phyloP scores from a whole-genome alignment of 1,140 invertebrate species.

The Neodiprion lecontei region DNA sequence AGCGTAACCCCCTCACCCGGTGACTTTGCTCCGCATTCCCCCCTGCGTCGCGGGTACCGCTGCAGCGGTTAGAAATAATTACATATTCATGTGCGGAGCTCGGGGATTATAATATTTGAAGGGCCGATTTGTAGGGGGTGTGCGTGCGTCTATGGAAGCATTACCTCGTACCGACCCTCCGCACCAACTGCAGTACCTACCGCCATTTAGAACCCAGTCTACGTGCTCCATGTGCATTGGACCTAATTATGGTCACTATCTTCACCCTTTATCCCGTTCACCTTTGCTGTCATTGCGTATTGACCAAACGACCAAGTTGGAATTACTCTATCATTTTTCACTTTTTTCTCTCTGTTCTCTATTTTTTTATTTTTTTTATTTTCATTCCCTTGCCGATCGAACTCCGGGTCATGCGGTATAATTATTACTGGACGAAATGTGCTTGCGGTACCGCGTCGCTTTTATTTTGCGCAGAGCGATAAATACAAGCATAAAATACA shows the following conservation, averaged over 20 bases:
- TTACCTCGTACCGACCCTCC: too few species aligned
- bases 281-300: background rate
- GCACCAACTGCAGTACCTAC: background rate
- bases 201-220: background rate
- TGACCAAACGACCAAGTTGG: too few species aligned
- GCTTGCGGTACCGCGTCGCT: background rate
- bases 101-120: slow-evolving; percentile 16
- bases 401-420: background rate
- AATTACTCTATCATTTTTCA: background rate
- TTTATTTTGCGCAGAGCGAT: slow-evolving; percentile 19
- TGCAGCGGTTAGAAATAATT: slow-evolving; percentile 52
- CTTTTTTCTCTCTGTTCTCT: background rate
- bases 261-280: background rate
- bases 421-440: background rate
- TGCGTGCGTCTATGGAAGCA: too few species aligned
- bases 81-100: slow-evolving; percentile 46
- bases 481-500: slow-evolving; percentile 36
- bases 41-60: slow-evolving; percentile 20
- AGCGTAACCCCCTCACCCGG: slow-evolving; percentile 40
- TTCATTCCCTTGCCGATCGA: background rate
- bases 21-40: slow-evolving; percentile 16
- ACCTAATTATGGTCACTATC: slow-evolving; percentile 5
- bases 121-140: background rate
- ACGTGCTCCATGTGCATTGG: background rate
- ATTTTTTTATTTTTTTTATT: background rate